These are phyloP conservation scores for Chromis chromis DNA, from an alignment of 2,797 vertebrate genomes.

Conservation along the genomic window DNA sequence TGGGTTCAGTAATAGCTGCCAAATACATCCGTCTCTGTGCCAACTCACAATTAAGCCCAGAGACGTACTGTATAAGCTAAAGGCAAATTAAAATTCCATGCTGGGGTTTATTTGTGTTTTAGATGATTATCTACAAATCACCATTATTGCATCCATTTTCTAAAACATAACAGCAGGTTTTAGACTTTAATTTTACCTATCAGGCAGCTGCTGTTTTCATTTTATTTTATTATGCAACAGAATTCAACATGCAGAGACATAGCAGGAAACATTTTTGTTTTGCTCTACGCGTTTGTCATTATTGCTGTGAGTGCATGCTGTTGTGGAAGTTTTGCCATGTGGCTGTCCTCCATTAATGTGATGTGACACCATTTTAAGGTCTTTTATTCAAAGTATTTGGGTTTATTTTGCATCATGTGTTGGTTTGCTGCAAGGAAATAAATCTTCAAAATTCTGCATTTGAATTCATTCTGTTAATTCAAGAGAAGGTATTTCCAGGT, in stretches of 20 bases:
- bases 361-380: constrained; percentile 1
- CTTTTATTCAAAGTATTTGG: constrained; percentile 2
- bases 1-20: constrained; percentile 33
- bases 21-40: constrained; percentile 20
- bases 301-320: not conserved
- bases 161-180: constrained; percentile 1
- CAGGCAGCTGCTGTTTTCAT: not conserved
- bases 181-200: not conserved
- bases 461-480: not conserved
- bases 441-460: not conserved
- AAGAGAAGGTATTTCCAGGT: not conserved
- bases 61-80: constrained; percentile 20
- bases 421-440: not conserved
- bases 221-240: not conserved
- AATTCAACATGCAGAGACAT: not conserved
- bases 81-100: constrained; percentile 13
- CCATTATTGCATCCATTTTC: not conserved
- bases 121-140: constrained; percentile 16
- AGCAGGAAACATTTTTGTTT: not conserved
- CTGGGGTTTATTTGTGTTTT: constrained; percentile 13
- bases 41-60: constrained; percentile 34
- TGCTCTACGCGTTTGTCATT: not conserved
- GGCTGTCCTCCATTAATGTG: not conserved
- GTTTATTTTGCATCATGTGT: not conserved
- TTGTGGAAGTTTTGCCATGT: not conserved